Base-by-base conservation (phyloP, 2,888 invertebrate species). In the Eupithecia centaureata region DNA sequence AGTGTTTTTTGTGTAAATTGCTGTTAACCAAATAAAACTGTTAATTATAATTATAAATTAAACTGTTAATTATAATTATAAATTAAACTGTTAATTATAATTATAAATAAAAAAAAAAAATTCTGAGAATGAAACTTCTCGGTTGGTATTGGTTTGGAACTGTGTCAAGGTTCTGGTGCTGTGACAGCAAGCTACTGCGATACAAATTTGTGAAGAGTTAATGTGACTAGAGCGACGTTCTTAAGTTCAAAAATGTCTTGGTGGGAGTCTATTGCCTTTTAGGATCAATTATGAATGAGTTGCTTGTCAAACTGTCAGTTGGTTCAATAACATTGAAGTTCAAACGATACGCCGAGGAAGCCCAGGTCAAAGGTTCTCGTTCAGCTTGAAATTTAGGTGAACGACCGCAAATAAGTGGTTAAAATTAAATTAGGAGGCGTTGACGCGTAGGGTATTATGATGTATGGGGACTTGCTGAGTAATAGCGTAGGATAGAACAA, bases 301-400 rank as follows among this genome's bases (percentile, higher is more conserved):
- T 59, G 57, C 60, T 28, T 47, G 28, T 62, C n/a, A n/a, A n/a
- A n/a, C 63, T 63, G 63, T 51, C 54, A 42, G 65, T 56, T 60
- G 7, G n/a, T 42, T 63, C 32, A 59, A 59, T 35, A 59, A 59
- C 33, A 38, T n/a, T 35, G 25, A 30, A 15, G 58, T 65, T 70
- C 66, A 70, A 70, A 66, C 57, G 61, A 70, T 61, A 58, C 70
- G 77, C 80, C 72, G 80, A 85, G 86, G 85, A 86, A 83, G 81
- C 79, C 68, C 75, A 76, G 86, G 85, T 86, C 86, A 82, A 67
- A 77, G 76, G 87, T 83, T 86, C 85, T 86, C 84, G 81, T 81
- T 79, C 76, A 76, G 77, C 76, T 75, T 75, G 72, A 77, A 80
- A 81, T 81, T 75, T 82, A 71, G 80, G 82, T 82, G 80, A 79